A percentile compares a stretch with the other conserved stretches of the same genome.
Evolutionary conservation across 2,888 invertebrate species (phyloP).

Genomic region (Standfussiana lucernea): DNA sequence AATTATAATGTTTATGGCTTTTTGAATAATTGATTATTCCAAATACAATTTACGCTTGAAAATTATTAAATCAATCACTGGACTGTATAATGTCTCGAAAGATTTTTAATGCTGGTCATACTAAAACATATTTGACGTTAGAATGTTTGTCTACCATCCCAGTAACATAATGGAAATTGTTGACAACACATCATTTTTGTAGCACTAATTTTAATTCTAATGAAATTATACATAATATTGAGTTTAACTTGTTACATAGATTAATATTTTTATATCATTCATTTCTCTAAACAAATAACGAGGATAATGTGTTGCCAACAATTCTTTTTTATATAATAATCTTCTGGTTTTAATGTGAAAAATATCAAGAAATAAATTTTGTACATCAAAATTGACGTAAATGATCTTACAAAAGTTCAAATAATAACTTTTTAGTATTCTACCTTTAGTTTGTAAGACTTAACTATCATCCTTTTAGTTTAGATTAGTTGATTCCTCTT

Average conservation of each 20-base stretch:
- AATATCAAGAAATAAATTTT: background rate
- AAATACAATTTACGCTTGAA: conserved; percentile 43
- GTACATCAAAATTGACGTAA: conserved; percentile 11
- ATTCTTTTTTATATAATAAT: background rate
- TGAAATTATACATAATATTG: background rate
- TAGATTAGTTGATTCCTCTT: conserved; percentile 89
- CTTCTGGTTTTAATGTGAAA: conserved; percentile 4
- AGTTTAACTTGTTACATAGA: background rate
- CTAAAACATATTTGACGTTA: background rate
- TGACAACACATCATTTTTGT: conserved; percentile 1
- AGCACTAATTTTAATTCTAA: background rate
- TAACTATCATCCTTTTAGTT: conserved; percentile 77
- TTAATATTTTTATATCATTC: conserved; percentile 8
- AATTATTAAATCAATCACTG: conserved; percentile 22
- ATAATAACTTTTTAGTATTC: conserved; percentile 80
- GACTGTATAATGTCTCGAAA: conserved; percentile 24
- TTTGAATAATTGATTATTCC: conserved; percentile 44
- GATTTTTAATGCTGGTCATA: conserved; percentile 47
- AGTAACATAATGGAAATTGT: background rate
- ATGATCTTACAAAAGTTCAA: conserved; percentile 59
- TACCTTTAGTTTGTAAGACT: conserved; percentile 75
- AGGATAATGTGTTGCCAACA: conserved; percentile 8
- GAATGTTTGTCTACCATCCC: background rate
- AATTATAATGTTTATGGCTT: conserved; percentile 47
- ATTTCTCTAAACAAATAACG: background rate